These are phyloP conservation scores for Nemopilema nomurai DNA, from an alignment of 30 jellyfish, hydroid and myxozoan genomes.

Conservation along the genomic window DNA sequence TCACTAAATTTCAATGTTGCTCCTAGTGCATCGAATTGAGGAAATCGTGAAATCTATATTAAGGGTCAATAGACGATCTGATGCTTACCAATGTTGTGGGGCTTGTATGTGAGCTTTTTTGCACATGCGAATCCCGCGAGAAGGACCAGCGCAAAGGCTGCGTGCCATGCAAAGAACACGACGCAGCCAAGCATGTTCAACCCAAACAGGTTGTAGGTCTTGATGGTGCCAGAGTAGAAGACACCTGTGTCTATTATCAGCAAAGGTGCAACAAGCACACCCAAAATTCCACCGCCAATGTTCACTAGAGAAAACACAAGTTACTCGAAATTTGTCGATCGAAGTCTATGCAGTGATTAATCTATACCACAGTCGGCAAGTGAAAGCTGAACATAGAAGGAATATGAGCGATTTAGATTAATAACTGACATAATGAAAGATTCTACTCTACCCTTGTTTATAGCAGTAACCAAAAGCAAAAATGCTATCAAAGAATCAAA, in stretches of 20 bases:
- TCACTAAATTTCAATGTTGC: too few relatives aligned
- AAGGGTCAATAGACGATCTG: not conserved
- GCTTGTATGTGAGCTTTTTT: slow-evolving; percentile 47
- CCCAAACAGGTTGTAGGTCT: slow-evolving; percentile 69
- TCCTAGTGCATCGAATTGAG: not conserved
- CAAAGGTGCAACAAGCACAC: slow-evolving; percentile 78
- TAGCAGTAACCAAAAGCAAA: too few relatives aligned
- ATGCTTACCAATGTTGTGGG: slow-evolving; percentile 10
- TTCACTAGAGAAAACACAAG: slow-evolving; percentile 55
- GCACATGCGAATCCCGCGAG: slow-evolving; percentile 56
- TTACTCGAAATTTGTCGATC: not conserved
- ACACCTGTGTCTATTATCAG: slow-evolving; percentile 58
- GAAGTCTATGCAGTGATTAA: too few relatives aligned
- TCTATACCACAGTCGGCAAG: too few relatives aligned
- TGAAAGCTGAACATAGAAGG: too few relatives aligned
- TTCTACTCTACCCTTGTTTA: too few relatives aligned
- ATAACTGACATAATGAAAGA: not conserved
- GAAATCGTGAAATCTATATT: not conserved
- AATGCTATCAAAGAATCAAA: too few relatives aligned
- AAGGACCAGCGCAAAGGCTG: slow-evolving; percentile 44
- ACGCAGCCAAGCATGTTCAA: slow-evolving; percentile 88
- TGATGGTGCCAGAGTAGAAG: slow-evolving; percentile 60
- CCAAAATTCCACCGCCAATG: slow-evolving; percentile 94
- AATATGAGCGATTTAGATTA: not conserved
- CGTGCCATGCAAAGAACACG: slow-evolving; percentile 88